Base-by-base conservation (phyloP, 2,113 vertebrate genomes). In the Otolemur garnettii region DNA sequence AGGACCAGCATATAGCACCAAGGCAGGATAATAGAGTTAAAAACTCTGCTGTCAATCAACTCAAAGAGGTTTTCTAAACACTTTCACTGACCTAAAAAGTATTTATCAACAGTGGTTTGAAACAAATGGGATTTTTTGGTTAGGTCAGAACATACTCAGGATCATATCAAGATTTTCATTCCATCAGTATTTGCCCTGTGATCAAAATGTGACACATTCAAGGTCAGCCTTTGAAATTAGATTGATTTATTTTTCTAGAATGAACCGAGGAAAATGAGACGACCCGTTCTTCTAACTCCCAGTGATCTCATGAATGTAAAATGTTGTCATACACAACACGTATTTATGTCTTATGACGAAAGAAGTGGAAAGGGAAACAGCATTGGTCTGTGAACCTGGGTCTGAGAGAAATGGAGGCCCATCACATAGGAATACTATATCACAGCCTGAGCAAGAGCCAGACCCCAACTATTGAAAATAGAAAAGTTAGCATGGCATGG, bases 381-480 rank as follows among this genome's bases (percentile, higher is more conserved):
- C 13, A 3, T 85, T 82, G 35, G 42, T 82, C 60, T 81, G 82
- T 82, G 94, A 88, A 68, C 45, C 8, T 45, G 0, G 17, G 24
- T 42, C 69, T 69, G 45, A 84, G 42, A 72, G 92, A 24, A 75
- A 50, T 87, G 89, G 93, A 88, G 91, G 75, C 35, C 35, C 57
- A 4, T 7, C 80, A 86, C 24, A 0, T 79, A 71, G 85, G 71
- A 91, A 66, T 64, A 60, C 53, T 17, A 33, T 0, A 12, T 55
- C 59, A 5, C 55, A 68, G 11, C 45, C 45, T 50, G 45, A 50
- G 45, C 45, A 50, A 50, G 8, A 50, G 45, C 8, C 1, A 50
- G 45, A 50, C 45, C 45, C 45, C 45, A 50, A 9, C 45, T 50
- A 50, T 50, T 50, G 45, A 50, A 50, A 50, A 50, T 50, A 50